phyloP scores from a whole-genome alignment of 2,888 invertebrate genomes.

The Perithous albicinctus region DNA sequence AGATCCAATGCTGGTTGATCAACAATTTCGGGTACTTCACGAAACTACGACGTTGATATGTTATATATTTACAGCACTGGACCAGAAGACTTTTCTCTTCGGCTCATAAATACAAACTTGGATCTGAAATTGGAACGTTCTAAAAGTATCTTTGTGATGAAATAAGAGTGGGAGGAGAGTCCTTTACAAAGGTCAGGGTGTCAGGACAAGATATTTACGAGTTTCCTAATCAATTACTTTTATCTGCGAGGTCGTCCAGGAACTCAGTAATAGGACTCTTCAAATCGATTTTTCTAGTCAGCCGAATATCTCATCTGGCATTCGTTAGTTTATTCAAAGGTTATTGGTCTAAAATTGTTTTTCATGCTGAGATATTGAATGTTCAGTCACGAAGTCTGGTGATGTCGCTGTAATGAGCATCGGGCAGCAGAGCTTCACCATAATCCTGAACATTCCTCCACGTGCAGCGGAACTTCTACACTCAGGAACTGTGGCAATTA shows the following conservation, averaged over 20 bases:
- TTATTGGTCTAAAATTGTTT: neutral
- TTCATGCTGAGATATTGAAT: neutral
- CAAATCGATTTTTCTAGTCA: neutral
- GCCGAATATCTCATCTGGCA: neutral
- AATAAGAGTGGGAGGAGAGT: neutral
- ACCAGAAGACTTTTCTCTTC: neutral
- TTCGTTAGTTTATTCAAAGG: neutral
- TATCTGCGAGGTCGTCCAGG: neutral
- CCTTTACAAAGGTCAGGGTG: slow-evolving; percentile 1
- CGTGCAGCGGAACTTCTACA: neutral
- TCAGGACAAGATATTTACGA: neutral
- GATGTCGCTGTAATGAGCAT: neutral
- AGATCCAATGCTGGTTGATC: too few species aligned
- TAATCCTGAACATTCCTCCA: neutral
- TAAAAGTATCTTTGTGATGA: neutral
- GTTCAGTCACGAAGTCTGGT: neutral
- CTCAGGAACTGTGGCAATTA: neutral
- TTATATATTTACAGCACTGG: too few species aligned
- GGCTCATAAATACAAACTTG: neutral
- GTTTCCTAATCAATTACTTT: neutral
- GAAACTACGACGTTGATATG: too few species aligned
- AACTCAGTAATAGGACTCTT: neutral
- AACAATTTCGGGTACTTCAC: too few species aligned
- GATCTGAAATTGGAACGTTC: neutral
- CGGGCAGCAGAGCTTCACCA: neutral